phyloP scores from a whole-genome alignment of 2,797 vertebrate species.

The Lagodon rhomboides region DNA sequence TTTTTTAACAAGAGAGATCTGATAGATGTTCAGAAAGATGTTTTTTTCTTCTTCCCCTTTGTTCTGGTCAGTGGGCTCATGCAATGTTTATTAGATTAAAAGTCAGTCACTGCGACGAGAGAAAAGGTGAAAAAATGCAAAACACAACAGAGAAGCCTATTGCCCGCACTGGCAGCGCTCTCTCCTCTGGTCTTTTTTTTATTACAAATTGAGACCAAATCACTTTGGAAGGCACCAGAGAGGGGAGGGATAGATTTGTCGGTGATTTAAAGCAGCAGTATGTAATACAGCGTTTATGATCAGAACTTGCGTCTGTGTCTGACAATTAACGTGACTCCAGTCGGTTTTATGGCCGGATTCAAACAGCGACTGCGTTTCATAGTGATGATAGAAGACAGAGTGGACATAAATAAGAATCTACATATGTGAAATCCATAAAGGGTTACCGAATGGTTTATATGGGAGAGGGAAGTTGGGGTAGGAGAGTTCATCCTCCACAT shows the following conservation, averaged over 20 bases:
- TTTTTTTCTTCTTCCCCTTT: constrained; percentile 73
- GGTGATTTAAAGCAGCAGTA: constrained; percentile 84
- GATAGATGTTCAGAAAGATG: constrained; percentile 81
- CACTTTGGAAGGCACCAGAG: constrained; percentile 78
- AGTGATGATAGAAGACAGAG: constrained; percentile 76
- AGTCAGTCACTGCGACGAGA: constrained; percentile 81
- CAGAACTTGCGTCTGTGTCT: constrained; percentile 82
- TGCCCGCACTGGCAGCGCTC: constrained; percentile 50
- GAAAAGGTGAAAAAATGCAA: constrained; percentile 78
- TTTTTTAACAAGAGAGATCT: constrained; percentile 81
- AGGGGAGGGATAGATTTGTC: constrained; percentile 75
- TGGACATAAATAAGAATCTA: constrained; percentile 81
- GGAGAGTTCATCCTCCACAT: constrained; percentile 76
- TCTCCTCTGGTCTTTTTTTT: constrained; percentile 78
- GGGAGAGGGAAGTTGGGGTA: constrained; percentile 70
- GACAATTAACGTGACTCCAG: constrained; percentile 85
- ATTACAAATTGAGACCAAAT: constrained; percentile 86
- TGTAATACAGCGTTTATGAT: constrained; percentile 83
- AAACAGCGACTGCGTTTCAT: constrained; percentile 77
- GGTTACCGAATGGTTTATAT: constrained; percentile 71
- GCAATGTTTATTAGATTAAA: constrained; percentile 87
- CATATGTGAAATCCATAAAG: constrained; percentile 82
- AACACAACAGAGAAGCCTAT: constrained; percentile 78
- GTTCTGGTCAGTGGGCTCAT: constrained; percentile 83
- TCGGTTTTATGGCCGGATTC: constrained; percentile 82